These are phyloP conservation scores for Blomia tropicalis DNA, from an alignment of 2,888 invertebrate species.

Conservation along the genomic window DNA sequence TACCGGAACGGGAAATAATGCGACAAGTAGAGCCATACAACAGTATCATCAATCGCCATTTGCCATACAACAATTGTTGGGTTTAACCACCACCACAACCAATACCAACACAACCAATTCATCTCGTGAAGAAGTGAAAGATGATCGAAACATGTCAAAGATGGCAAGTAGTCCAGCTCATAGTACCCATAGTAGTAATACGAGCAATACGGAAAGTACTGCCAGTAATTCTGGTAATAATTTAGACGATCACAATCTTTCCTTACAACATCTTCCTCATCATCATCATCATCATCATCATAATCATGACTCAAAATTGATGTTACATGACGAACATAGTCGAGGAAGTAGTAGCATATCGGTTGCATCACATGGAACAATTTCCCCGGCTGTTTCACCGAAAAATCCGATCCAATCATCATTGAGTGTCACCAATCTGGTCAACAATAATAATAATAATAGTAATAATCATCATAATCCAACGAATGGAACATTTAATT, in stretches of 20 bases:
- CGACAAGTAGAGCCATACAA: not conserved
- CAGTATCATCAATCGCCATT: slow-evolving; percentile 16
- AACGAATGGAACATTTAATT: not conserved
- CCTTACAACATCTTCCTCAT: no score
- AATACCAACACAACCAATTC: not conserved
- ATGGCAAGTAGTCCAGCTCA: slow-evolving; percentile 3
- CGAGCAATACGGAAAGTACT: not conserved
- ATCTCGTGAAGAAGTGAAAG: not conserved
- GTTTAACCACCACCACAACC: not conserved
- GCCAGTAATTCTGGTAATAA: not conserved
- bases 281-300: no score
- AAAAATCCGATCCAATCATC: not conserved
- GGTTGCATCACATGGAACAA: slow-evolving; percentile 11
- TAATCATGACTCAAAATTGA: not conserved
- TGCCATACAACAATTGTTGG: slow-evolving; percentile 15
- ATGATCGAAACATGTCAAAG: no score
- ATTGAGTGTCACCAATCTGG: slow-evolving; percentile 8
- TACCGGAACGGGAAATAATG: not conserved
- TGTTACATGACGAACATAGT: not conserved
- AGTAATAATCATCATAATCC: not conserved
- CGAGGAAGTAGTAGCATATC: slow-evolving; percentile 7
- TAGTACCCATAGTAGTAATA: slow-evolving; percentile 7
- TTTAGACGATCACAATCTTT: no score
- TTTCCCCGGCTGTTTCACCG: not conserved
- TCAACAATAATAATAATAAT: not conserved